Base-by-base conservation (phyloP, 2,797 vertebrate genomes). In the Chloroceryle amazona region DNA sequence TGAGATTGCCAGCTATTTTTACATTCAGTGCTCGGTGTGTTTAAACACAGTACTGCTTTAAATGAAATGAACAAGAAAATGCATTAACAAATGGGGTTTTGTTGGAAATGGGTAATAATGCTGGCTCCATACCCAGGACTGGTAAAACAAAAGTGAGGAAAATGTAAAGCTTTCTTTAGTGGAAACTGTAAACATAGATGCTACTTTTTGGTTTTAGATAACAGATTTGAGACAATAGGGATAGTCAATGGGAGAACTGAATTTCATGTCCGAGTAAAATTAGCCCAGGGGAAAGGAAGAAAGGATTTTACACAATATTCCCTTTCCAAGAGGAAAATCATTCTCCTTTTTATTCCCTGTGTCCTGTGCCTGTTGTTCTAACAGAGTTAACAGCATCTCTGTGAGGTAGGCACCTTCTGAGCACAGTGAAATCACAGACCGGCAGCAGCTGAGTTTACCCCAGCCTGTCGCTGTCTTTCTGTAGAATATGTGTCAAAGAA, bases 1-100 rank as follows among this genome's bases (percentile, higher is more conserved):
- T 95, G 87, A 96, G 93, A 62, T 90, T 91, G 42, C 51, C 72
- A 91, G 89, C 76, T 93, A 96, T 97, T 97, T 98, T 96, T 96
- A 95, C 62, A 81, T 94, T 94, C 67, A 78, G n/a, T 12, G 28
- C 57, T 67, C 54, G 21, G 84, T 95, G 76, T 81, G 61, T 89
- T 83, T 96, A 95, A 97, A 97, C 86, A 97, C 73, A 75, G 75
- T 31, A 60, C 81, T 96, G 58, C 51, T 96, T 65, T 83, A 96
- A 93, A 81, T 52, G 51, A 97, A 97, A 97, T 76, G 81, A 96
- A 91, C 29, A 94, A 63, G 19, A 96, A 98, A 97, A 96, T 89
- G 94, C 86, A 96, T 95, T 95, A 96, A 93, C 89, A 90, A 89
- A 87, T 70, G 72, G 90, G 15, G 2, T 42, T 88, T 95, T 95